Conservation (phyloP, 1,140 invertebrate genomes). For the Cheumatopsyche charites region DNA sequence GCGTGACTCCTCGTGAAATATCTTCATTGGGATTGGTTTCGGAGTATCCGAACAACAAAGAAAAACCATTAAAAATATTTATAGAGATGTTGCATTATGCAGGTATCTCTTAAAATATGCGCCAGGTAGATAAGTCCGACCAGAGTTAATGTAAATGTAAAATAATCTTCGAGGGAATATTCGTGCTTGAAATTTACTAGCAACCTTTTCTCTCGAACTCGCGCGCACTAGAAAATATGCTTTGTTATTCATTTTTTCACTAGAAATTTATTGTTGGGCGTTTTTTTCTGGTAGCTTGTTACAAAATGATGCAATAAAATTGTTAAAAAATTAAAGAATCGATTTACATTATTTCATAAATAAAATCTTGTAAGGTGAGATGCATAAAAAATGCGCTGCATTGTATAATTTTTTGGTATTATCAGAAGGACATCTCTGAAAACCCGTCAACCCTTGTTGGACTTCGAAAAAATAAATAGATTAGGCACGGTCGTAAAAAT, state of each 20-base stretch:
- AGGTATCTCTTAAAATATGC: constrained; percentile 48
- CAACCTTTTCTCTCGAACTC: constrained; percentile 29
- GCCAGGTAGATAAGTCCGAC: constrained; percentile 44
- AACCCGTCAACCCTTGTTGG: constrained; percentile 37
- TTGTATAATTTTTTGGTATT: constrained; percentile 6
- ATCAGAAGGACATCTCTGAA: neutral
- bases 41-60: constrained; percentile 46
- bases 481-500: neutral
- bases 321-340: neutral
- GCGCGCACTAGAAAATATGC: constrained; percentile 19
- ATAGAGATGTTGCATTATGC: constrained; percentile 49
- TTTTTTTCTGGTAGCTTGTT: constrained; percentile 5
- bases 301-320: constrained; percentile 9
- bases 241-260: neutral
- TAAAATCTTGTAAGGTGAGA: neutral
- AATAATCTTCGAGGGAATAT: constrained; percentile 46
- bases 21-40: constrained; percentile 47
- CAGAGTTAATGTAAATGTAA: constrained; percentile 42
- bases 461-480: constrained; percentile 29
- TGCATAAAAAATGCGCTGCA: neutral
- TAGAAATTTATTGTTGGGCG: constrained; percentile 8
- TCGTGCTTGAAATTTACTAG: constrained; percentile 44
- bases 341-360: neutral
- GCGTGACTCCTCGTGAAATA: constrained; percentile 48
- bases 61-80: constrained; percentile 49